These are phyloP conservation scores for Ophthalmolycus amberensis DNA, from an alignment of 2,113 vertebrate genomes.

Conservation along the genomic window DNA sequence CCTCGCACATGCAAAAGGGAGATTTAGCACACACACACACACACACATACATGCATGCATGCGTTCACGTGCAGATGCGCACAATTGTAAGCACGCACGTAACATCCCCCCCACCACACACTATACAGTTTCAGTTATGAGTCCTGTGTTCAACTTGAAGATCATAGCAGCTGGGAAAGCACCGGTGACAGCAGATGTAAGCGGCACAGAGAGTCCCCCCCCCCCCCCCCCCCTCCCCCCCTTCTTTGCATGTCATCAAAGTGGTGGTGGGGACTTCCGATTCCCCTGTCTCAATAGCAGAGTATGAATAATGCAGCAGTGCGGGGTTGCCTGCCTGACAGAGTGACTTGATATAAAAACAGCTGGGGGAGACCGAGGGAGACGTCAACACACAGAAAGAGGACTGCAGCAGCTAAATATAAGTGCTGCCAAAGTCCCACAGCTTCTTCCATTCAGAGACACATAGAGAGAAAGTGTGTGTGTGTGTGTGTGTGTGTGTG, in stretches of 20 bases:
- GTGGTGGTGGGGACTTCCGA: conserved; percentile 74
- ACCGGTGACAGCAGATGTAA: conserved; percentile 61
- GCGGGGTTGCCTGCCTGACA: conserved; percentile 75
- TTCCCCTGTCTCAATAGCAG: conserved; percentile 70
- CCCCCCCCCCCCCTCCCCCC: conserved; percentile 47
- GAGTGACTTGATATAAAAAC: conserved; percentile 73
- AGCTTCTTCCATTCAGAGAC: conserved; percentile 27
- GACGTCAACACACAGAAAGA: conserved; percentile 53
- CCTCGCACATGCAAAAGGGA: neutral
- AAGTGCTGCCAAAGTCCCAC: conserved; percentile 26
- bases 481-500: neutral
- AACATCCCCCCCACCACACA: conserved; percentile 13
- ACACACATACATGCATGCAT: neutral
- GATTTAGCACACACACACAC: conserved; percentile 7
- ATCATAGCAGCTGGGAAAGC: conserved; percentile 61
- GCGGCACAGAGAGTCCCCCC: conserved; percentile 52
- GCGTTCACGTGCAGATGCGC: neutral
- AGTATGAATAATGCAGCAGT: conserved; percentile 79
- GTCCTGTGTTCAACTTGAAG: conserved; percentile 43
- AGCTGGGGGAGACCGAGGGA: conserved; percentile 69
- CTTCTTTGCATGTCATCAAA: conserved; percentile 78
- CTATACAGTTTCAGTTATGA: conserved; percentile 34
- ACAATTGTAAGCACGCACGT: conserved; percentile 3
- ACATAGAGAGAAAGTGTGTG: neutral
- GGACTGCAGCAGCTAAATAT: conserved; percentile 65